These are phyloP conservation scores for Plebejus argus DNA, from an alignment of 2,888 invertebrate genomes.

Conservation along the genomic window DNA sequence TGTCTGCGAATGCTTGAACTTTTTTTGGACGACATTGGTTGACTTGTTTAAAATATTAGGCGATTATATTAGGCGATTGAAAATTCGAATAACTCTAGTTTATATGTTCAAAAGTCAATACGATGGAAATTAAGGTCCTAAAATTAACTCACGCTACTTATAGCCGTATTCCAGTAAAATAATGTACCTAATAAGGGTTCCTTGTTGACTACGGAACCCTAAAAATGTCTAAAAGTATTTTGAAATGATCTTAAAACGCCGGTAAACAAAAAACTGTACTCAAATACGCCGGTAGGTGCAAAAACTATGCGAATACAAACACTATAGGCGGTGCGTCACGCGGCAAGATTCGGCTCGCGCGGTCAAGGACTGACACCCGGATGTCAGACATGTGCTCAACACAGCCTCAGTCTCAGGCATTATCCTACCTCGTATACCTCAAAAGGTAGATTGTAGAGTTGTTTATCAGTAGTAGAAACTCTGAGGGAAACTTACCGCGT, in stretches of 20 bases:
- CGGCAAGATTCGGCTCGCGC: constrained; percentile 62
- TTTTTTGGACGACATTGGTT: background rate
- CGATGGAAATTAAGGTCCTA: too few species aligned
- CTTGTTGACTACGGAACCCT: too few species aligned
- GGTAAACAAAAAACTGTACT: background rate
- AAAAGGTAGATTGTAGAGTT: background rate
- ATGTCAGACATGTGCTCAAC: constrained; percentile 46
- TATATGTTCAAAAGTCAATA: background rate
- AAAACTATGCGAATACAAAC: constrained; percentile 6
- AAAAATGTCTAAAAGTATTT: background rate
- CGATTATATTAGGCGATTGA: too few species aligned
- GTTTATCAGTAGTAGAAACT: background rate
- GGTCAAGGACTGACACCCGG: constrained; percentile 78
- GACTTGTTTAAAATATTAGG: background rate
- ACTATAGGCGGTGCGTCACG: constrained; percentile 24
- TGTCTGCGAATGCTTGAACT: background rate
- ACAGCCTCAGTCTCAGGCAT: background rate
- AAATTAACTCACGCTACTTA: too few species aligned
- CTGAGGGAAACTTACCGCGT: background rate
- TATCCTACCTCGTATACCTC: background rate
- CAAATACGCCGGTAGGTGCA: constrained; percentile 17
- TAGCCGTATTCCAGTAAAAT: too few species aligned
- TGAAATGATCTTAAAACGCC: background rate
- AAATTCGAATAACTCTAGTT: background rate
- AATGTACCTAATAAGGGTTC: background rate